Percentiles rank a stretch among this genome's conserved stretches.
phyloP scores from a whole-genome alignment of 1,140 invertebrate genomes.

The Brachionus asplanchnoidis region DNA sequence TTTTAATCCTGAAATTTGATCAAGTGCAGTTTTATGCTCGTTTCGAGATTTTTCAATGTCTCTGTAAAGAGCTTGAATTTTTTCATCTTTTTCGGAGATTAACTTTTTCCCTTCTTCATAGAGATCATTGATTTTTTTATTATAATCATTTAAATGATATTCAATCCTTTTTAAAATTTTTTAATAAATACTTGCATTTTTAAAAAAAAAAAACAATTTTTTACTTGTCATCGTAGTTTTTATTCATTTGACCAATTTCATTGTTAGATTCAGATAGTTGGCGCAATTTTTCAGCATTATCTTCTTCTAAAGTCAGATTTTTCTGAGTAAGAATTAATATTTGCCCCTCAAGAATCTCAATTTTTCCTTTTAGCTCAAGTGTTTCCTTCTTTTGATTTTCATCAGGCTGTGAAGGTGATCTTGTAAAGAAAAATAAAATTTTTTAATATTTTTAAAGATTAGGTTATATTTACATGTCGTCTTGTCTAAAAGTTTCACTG shows the following conservation, averaged over 20 bases:
- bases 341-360: background rate
- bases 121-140: too few species aligned
- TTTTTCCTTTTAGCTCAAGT: background rate
- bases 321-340: background rate
- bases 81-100: too few species aligned
- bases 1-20: too few species aligned
- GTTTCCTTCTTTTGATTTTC: background rate
- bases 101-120: too few species aligned
- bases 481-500: background rate
- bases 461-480: background rate
- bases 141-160: too few species aligned
- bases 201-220: background rate
- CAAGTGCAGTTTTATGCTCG: too few species aligned
- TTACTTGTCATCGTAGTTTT: background rate
- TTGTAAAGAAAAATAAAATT: background rate
- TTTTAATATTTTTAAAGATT: background rate
- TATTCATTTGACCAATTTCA: background rate
- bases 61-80: too few species aligned
- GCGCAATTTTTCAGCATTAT: background rate
- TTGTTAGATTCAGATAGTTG: background rate
- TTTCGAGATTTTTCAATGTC: too few species aligned
- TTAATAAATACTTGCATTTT: too few species aligned
- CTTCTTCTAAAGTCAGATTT: background rate
- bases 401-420: background rate
- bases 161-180: too few species aligned